phyloP scores from a whole-genome alignment of 2,113 vertebrate species.

The Corythornis madagascariensis region DNA sequence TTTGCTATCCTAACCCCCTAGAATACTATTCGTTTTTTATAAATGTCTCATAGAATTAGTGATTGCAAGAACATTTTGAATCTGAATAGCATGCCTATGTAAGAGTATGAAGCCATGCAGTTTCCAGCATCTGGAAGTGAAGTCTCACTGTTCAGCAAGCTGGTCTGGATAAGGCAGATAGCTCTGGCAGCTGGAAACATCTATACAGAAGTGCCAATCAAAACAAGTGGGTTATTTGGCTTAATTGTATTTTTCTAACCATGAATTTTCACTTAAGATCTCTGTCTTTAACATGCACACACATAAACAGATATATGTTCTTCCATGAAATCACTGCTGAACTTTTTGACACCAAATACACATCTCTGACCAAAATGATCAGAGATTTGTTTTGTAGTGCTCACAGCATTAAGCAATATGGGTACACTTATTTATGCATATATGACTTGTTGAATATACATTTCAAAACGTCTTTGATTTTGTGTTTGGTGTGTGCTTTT shows the following conservation, averaged over 20 bases:
- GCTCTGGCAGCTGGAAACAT: not conserved
- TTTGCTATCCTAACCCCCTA: not conserved
- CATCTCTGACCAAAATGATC: not conserved
- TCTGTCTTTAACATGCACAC: not conserved
- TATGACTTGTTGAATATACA: not conserved
- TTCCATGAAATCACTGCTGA: not conserved
- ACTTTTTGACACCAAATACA: not conserved
- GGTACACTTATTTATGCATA: too few relatives aligned
- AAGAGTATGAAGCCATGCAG: conserved; percentile 1
- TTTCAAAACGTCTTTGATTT: not conserved
- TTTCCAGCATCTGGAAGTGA: conserved; percentile 13
- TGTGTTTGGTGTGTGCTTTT: not conserved
- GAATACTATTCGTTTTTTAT: not conserved
- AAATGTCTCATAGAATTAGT: not conserved
- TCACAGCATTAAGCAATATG: not conserved
- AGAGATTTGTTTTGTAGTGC: not conserved
- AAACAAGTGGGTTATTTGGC: not conserved
- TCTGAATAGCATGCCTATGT: not conserved
- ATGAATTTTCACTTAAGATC: not conserved
- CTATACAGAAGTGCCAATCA: fast-evolving
- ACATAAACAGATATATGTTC: not conserved
- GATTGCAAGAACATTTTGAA: not conserved
- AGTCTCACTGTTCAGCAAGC: conserved; percentile 6
- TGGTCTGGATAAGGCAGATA: not conserved
- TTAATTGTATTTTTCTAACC: not conserved